Evolutionary conservation across 2,113 vertebrate species (phyloP).

Genomic region (Camelus dromedarius): DNA sequence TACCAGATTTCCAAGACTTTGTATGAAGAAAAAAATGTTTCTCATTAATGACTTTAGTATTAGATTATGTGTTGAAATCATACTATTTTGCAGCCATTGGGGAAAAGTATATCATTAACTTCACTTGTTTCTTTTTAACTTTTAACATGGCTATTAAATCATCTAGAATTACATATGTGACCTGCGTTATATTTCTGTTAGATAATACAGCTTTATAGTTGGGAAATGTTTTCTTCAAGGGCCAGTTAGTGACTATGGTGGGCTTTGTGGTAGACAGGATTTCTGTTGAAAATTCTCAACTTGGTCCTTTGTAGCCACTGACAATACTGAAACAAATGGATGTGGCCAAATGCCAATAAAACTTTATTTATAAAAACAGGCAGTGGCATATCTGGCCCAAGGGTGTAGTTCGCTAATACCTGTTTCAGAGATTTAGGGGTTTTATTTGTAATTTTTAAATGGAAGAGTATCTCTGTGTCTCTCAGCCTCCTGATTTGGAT

Average conservation of each 20-base stretch:
- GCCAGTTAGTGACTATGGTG: background rate
- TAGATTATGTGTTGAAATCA: background rate
- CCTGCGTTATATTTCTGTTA: background rate
- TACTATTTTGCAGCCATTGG: background rate
- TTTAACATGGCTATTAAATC: background rate
- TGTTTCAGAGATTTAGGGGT: constrained; percentile 18
- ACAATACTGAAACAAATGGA: background rate
- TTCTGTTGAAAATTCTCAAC: background rate
- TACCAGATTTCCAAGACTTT: background rate
- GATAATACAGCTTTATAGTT: background rate
- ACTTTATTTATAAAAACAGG: background rate
- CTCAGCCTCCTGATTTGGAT: background rate
- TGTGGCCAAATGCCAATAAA: background rate
- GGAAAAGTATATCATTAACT: background rate
- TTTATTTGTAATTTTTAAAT: background rate
- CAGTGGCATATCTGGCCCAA: background rate
- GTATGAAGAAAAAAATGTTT: background rate
- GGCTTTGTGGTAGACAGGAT: background rate
- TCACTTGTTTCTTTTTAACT: background rate
- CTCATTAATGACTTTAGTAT: background rate
- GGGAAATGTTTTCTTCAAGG: background rate
- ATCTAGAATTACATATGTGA: background rate
- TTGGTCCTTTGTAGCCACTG: background rate
- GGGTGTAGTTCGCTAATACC: background rate
- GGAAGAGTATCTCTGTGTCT: background rate